Evolutionary conservation across 2,797 vertebrate species (phyloP).

Genomic region (Stomatorhinus walkeri): DNA sequence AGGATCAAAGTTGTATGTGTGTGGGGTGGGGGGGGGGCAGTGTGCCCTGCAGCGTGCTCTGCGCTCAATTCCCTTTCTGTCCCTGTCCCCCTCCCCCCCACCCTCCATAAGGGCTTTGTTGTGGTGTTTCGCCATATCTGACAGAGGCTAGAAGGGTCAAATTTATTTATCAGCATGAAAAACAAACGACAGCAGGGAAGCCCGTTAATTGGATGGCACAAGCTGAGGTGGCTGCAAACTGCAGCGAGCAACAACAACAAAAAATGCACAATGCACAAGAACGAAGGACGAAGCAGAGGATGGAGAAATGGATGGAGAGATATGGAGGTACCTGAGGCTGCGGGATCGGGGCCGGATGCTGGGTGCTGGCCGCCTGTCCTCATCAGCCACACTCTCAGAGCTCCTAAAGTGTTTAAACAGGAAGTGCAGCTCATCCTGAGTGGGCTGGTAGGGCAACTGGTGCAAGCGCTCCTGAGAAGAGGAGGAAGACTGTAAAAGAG

Average conservation of each 20-base stretch:
- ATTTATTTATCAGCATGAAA: neutral
- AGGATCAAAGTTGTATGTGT: neutral
- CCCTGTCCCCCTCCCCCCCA: neutral
- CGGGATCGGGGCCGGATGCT: slow-evolving; percentile 81
- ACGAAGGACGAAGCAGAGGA: no score
- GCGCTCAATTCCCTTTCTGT: neutral
- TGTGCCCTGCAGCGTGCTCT: slow-evolving; percentile 17
- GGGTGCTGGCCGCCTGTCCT: slow-evolving; percentile 73
- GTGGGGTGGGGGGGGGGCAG: neutral
- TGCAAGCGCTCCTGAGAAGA: slow-evolving; percentile 96
- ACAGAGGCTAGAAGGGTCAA: neutral
- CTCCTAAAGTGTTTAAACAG: slow-evolving; percentile 96
- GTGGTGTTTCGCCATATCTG: neutral
- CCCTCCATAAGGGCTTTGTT: neutral
- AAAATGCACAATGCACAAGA: neutral
- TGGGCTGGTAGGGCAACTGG: slow-evolving; percentile 96
- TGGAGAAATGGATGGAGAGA: neutral
- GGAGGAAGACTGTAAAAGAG: slow-evolving; percentile 73
- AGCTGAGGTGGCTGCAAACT: neutral
- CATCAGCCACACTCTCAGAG: slow-evolving; percentile 84
- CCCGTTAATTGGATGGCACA: neutral
- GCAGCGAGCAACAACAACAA: neutral
- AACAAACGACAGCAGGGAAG: neutral
- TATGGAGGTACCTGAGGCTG: slow-evolving; percentile 77
- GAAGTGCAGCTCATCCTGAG: slow-evolving; percentile 90